Conservation (phyloP, 2,888 invertebrate genomes). For the Panopea generosa region DNA sequence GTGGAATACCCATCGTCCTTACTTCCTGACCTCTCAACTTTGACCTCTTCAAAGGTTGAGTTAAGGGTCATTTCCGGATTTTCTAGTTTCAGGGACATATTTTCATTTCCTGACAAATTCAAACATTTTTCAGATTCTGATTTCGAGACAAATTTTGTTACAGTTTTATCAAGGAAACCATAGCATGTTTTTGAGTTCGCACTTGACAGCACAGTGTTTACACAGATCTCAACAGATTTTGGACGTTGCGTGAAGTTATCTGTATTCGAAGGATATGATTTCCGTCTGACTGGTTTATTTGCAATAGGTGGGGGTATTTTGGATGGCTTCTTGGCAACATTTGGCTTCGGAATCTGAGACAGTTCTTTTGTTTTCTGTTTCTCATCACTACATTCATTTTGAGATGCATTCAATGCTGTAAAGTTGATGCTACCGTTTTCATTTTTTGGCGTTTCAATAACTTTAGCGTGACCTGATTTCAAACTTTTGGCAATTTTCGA, state of each 20-base stretch:
- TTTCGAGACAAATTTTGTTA: slow-evolving; percentile 24
- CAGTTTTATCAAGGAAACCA: slow-evolving; percentile 22
- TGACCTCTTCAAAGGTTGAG: slow-evolving; percentile 57
- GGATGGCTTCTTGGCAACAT: slow-evolving; percentile 43
- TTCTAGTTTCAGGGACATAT: slow-evolving; percentile 34
- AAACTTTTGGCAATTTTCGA: slow-evolving; percentile 61
- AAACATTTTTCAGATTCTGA: slow-evolving; percentile 38
- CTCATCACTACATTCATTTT: slow-evolving; percentile 14
- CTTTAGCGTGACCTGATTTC: slow-evolving; percentile 48
- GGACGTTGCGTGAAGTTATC: slow-evolving; percentile 24
- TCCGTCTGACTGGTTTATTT: slow-evolving; percentile 52
- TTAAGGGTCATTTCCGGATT: slow-evolving; percentile 35
- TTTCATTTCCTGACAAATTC: slow-evolving; percentile 8
- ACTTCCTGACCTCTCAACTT: slow-evolving; percentile 79
- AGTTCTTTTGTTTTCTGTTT: background rate
- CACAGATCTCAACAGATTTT: slow-evolving; percentile 60
- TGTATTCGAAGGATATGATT: slow-evolving; percentile 22
- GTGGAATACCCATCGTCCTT: slow-evolving; percentile 82
- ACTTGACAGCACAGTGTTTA: slow-evolving; percentile 43
- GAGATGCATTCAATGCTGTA: background rate
- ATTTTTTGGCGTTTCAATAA: slow-evolving; percentile 46
- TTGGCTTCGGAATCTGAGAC: slow-evolving; percentile 35
- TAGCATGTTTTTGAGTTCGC: slow-evolving; percentile 27
- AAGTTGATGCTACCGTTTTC: slow-evolving; percentile 3
- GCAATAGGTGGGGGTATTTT: slow-evolving; percentile 69